A percentile compares a stretch with the other conserved stretches of the same genome.
Evolutionary conservation across 2,888 invertebrate species (phyloP).

Genomic region (Drosophila nigricruria): DNA sequence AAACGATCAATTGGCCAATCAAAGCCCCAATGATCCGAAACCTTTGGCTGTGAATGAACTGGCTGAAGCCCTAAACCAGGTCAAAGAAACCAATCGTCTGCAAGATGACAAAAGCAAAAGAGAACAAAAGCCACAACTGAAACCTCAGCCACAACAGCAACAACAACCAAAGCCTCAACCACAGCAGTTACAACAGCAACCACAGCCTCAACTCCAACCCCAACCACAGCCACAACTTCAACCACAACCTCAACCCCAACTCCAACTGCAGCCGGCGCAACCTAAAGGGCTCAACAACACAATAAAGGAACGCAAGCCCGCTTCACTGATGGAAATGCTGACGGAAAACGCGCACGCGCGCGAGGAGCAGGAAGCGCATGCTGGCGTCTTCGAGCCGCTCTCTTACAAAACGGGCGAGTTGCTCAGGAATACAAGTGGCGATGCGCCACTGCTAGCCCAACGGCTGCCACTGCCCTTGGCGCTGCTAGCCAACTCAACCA

Average conservation of each 20-base stretch:
- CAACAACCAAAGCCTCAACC: slow-evolving; percentile 13
- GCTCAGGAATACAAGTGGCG: slow-evolving; percentile 38
- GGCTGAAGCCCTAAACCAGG: slow-evolving; percentile 84
- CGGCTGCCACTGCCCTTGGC: slow-evolving; percentile 81
- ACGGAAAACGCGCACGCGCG: slow-evolving; percentile 68
- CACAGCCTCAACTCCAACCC: neutral
- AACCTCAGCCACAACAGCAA: slow-evolving; percentile 7
- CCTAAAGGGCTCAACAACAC: slow-evolving; percentile 14
- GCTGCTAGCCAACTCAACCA: slow-evolving; percentile 77
- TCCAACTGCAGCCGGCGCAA: slow-evolving; percentile 8
- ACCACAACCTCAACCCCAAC: neutral
- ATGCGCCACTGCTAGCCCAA: slow-evolving; percentile 51
- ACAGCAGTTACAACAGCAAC: neutral
- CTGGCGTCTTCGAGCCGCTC: slow-evolving; percentile 79
- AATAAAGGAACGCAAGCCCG: slow-evolving; percentile 45
- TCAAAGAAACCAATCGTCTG: slow-evolving; percentile 79
- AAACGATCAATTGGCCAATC: slow-evolving; percentile 84
- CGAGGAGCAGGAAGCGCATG: slow-evolving; percentile 70
- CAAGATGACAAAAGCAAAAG: slow-evolving; percentile 25
- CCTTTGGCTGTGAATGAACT: slow-evolving; percentile 80
- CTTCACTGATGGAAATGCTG: slow-evolving; percentile 74
- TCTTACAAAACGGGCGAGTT: slow-evolving; percentile 82
- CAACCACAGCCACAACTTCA: neutral
- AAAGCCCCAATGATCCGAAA: slow-evolving; percentile 81
- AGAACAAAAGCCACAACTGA: neutral